phyloP scores from a whole-genome alignment of 2,888 invertebrate genomes.

The Ophion ventricosus region DNA sequence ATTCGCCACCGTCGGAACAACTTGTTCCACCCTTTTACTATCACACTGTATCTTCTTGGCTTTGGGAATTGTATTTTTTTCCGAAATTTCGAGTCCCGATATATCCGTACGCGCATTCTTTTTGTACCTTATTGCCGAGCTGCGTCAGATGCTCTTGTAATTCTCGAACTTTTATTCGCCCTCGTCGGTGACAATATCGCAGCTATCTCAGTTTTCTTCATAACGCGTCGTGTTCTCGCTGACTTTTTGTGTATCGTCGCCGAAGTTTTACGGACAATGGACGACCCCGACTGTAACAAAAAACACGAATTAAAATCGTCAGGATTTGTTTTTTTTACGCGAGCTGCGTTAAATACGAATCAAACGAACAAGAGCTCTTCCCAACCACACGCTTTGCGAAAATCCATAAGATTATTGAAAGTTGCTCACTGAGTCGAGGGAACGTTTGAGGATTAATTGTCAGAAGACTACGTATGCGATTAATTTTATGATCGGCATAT shows the following conservation, averaged over 20 bases:
- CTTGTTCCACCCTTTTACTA: neutral
- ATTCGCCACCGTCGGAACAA: too few species aligned
- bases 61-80: neutral
- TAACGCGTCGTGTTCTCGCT: conserved; percentile 65
- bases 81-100: neutral
- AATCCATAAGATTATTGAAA: neutral
- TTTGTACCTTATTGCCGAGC: conserved; percentile 46
- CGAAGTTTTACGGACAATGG: conserved; percentile 31
- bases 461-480: too few species aligned
- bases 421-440: neutral
- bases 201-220: conserved; percentile 66
- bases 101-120: neutral
- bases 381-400: neutral
- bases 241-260: conserved; percentile 59
- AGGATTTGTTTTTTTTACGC: neutral
- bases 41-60: neutral
- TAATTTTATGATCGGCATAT: too few species aligned
- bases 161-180: conserved; percentile 66
- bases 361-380: conserved; percentile 31
- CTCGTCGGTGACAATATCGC: conserved; percentile 66
- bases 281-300: conserved; percentile 29
- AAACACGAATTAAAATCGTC: neutral
- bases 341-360: conserved; percentile 17
- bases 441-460: neutral
- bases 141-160: conserved; percentile 61